Base-by-base conservation (phyloP, 2,113 vertebrate species). In the Syngnathus scovelli region DNA sequence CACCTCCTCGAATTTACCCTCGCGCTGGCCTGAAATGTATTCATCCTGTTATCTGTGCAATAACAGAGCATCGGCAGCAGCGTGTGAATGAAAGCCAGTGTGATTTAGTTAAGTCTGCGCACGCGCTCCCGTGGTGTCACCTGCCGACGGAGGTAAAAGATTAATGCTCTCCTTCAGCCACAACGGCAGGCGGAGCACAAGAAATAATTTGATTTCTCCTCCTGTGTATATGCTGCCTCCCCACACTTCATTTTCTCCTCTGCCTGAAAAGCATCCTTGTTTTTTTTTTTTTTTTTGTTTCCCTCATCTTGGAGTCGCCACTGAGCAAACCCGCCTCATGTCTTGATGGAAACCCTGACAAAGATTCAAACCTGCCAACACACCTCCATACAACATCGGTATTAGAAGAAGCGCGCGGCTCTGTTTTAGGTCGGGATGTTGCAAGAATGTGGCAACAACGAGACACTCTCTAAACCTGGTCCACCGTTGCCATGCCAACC, bases 401-500 rank as follows among this genome's bases (percentile, higher is more conserved):
- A 52, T 75, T 56, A 64, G 59, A 70, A 77, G 78, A 78, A 77
- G 71, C 69, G 54, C n/a, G 64, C 52, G 36, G 61, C 61, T 78
- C 68, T 41, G 67, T 79, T 69, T 77, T 77, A 81, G 85, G 80
- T 83, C 86, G 71, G 82, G 83, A 87, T 89, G 88, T 81, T 87
- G 88, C 85, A 89, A 89, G 77, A 88, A 67, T 84, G 82, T 81
- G 82, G 88, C 86, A 89, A 87, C 81, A 86, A 81, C 72, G 74
- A 83, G 85, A 87, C 87, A 89, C 76, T 65, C 79, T 81, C 80
- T 83, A 79, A 76, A 82, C 85, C 74, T 80, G 83, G 78, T 67
- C 72, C 79, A 80, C 78, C 52, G 89, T 90, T 90, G 75, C 89
- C 86, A 86, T 90, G 88, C 78, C 88, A 89, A 91, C 90, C 64